Percentiles rank a stretch among this genome's conserved stretches.
Conservation (phyloP, 2,888 invertebrate genomes). For the Papilio protenor region DNA sequence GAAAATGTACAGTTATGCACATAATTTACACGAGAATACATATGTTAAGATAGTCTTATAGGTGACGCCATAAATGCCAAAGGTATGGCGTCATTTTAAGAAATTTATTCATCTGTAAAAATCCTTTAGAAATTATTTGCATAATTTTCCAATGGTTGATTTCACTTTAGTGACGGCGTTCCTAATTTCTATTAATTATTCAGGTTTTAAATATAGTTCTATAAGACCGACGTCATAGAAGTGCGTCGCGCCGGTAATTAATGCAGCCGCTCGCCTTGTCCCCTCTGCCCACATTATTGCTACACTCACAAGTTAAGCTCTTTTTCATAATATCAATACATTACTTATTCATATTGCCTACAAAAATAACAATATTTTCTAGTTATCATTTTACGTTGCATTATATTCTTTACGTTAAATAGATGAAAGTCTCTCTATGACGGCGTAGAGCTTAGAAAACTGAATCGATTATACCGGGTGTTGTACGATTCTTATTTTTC, state of each 20-base stretch:
- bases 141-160: slow-evolving; percentile 7
- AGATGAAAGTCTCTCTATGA: too few species aligned
- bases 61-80: not conserved
- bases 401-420: too few species aligned
- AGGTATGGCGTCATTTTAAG: not conserved
- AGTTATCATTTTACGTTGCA: not conserved
- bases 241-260: slow-evolving; percentile 21
- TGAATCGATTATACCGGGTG: not conserved
- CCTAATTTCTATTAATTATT: slow-evolving; percentile 24
- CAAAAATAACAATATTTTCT: not conserved
- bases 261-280: slow-evolving; percentile 20
- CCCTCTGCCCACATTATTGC: slow-evolving; percentile 2
- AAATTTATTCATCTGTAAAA: not conserved
- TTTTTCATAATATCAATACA: slow-evolving; percentile 11
- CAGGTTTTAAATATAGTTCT: slow-evolving; percentile 2
- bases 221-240: slow-evolving; percentile 33
- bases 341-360: not conserved
- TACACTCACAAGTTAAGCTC: not conserved
- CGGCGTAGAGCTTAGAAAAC: too few species aligned
- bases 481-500: not conserved
- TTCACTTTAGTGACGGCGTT: not conserved
- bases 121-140: not conserved
- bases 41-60: not conserved
- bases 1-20: not conserved
- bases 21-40: not conserved